Evolutionary conservation across 2,113 vertebrate genomes (phyloP).

Genomic region (Morone saxatilis): DNA sequence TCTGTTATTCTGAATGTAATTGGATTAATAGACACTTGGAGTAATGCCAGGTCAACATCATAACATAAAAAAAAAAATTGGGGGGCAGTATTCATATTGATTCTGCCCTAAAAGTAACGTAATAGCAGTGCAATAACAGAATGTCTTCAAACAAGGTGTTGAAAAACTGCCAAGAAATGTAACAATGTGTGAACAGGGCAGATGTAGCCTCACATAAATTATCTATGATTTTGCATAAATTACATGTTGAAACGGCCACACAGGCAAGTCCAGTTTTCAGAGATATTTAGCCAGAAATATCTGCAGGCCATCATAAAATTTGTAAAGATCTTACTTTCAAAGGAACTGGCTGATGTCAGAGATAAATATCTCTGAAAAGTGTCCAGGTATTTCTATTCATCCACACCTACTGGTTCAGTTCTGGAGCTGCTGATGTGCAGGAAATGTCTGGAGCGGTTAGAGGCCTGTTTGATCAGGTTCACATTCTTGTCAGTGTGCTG

Average conservation of each 20-base stretch:
- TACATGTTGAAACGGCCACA: background rate
- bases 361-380: constrained; percentile 12
- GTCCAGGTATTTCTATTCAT: background rate
- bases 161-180: background rate
- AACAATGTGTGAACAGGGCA: background rate
- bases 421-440: constrained; percentile 15
- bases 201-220: background rate
- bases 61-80: background rate
- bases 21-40: background rate
- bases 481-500: background rate
- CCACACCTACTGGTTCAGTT: constrained; percentile 6
- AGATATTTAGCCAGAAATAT: constrained; percentile 1
- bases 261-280: background rate
- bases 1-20: background rate
- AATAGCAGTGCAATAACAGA: background rate
- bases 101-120: background rate
- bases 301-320: background rate
- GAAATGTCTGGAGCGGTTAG: constrained; percentile 32
- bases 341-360: constrained; percentile 25
- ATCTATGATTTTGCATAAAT: background rate
- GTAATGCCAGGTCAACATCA: background rate
- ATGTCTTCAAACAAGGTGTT: background rate
- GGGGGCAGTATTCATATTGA: background rate
- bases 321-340: constrained; percentile 33
- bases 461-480: constrained; percentile 50